These are phyloP conservation scores for Steinernema scapterisci DNA, from an alignment of 2,888 invertebrate species.

Conservation along the genomic window DNA sequence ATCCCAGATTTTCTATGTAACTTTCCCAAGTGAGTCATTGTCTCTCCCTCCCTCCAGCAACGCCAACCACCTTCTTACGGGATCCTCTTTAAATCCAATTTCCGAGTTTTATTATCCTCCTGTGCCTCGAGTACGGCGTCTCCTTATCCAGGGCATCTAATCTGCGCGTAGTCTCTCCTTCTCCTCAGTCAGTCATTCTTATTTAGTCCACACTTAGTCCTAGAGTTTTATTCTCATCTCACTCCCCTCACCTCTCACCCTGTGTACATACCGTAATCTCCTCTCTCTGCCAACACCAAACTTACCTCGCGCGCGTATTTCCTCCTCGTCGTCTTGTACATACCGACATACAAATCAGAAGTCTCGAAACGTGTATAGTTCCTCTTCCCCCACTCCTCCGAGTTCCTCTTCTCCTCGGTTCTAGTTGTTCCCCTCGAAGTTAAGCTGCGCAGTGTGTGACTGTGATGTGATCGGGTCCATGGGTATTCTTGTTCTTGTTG, in stretches of 20 bases:
- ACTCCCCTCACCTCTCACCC: conserved; percentile 22
- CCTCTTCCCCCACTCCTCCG: conserved; percentile 17
- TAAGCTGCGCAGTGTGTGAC: conserved; percentile 18
- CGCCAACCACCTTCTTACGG: conserved; percentile 24
- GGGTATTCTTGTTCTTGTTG: conserved; percentile 20
- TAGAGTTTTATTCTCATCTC: conserved; percentile 11
- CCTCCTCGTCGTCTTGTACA: not conserved
- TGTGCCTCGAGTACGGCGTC: conserved; percentile 33
- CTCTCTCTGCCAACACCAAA: conserved; percentile 26
- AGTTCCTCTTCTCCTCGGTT: not conserved
- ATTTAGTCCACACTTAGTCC: conserved; percentile 9
- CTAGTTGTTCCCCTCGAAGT: conserved; percentile 1
- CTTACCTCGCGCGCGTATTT: conserved; percentile 30
- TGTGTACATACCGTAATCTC: conserved; percentile 19
- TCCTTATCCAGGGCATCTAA: conserved; percentile 19
- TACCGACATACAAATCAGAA: not conserved
- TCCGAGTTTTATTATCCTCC: conserved; percentile 1
- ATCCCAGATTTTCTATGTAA: conserved; percentile 14
- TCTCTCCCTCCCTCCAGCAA: conserved; percentile 21
- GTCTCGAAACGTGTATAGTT: conserved; percentile 31
- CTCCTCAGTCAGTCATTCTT: not conserved
- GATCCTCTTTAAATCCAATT: not conserved
- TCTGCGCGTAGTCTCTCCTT: conserved; percentile 1
- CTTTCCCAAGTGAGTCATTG: conserved; percentile 18
- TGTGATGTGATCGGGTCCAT: conserved; percentile 24